Percentiles rank a stretch among this genome's conserved stretches.
Evolutionary conservation across 2,797 vertebrate genomes (phyloP).

Genomic region (Borostomias antarcticus): DNA sequence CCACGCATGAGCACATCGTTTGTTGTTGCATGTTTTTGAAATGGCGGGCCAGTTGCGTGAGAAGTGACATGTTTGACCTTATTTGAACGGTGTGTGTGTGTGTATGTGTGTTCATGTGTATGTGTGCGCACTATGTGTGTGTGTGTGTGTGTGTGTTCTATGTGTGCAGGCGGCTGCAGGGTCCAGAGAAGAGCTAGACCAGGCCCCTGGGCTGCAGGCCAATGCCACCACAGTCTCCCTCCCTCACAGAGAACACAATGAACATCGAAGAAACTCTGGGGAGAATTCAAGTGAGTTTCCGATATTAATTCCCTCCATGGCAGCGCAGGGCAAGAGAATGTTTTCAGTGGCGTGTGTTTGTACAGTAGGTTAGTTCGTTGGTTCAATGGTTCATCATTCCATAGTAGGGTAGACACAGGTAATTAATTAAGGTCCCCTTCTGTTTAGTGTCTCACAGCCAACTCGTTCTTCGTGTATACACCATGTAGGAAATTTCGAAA

Average conservation of each 20-base stretch:
- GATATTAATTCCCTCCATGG: not conserved
- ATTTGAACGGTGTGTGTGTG: slow-evolving; percentile 65
- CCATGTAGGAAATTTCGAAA: no score
- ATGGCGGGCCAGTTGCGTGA: slow-evolving; percentile 78
- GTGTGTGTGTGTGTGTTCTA: slow-evolving; percentile 76
- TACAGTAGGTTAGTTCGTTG: no score
- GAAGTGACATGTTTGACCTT: slow-evolving; percentile 83
- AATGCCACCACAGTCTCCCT: slow-evolving; percentile 76
- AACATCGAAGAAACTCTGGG: slow-evolving; percentile 69
- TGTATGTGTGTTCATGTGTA: slow-evolving; percentile 78
- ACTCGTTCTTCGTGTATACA: no score
- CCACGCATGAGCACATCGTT: slow-evolving; percentile 20
- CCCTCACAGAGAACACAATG: slow-evolving; percentile 74
- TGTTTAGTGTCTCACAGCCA: no score
- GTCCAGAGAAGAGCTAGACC: slow-evolving; percentile 81
- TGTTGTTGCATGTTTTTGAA: slow-evolving; percentile 15
- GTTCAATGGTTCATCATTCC: no score
- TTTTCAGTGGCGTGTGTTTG: no score
- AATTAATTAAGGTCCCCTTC: no score
- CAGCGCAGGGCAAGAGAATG: no score
- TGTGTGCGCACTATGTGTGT: slow-evolving; percentile 81
- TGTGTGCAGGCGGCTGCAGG: slow-evolving; percentile 80
- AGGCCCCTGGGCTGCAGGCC: slow-evolving; percentile 74
- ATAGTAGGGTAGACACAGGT: no score
- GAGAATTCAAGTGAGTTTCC: slow-evolving; percentile 83